These are phyloP conservation scores for Platycheirus albimanus DNA, from an alignment of 2,888 invertebrate species.

Conservation along the genomic window DNA sequence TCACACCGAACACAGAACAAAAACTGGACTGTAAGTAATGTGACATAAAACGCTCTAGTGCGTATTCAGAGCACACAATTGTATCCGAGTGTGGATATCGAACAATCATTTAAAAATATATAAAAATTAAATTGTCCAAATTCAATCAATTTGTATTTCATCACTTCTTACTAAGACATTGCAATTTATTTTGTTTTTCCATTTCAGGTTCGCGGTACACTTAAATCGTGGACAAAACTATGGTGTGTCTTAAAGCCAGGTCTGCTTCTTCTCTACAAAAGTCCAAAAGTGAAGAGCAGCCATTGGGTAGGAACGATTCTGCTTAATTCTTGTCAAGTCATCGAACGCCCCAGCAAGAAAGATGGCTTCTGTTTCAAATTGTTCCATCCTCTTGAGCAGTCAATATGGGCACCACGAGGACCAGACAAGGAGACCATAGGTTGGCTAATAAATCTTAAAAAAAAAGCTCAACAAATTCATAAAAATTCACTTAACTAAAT, in stretches of 20 bases:
- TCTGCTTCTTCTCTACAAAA: conserved; percentile 93
- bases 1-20: too few relatives aligned
- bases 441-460: conserved; percentile 78
- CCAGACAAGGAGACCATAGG: conserved; percentile 97
- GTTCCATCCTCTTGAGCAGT: conserved; percentile 96
- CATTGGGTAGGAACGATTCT: conserved; percentile 98
- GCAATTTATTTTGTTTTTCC: too few relatives aligned
- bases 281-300: conserved; percentile 96
- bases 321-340: conserved; percentile 95
- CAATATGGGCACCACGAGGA: conserved; percentile 97
- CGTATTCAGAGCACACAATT: too few relatives aligned
- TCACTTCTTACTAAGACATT: too few relatives aligned
- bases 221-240: conserved; percentile 97
- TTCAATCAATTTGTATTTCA: too few relatives aligned
- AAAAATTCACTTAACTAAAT: too few relatives aligned
- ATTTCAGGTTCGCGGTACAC: conserved; percentile 90
- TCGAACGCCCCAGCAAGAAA: conserved; percentile 97
- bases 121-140: too few relatives aligned
- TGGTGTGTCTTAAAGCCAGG: conserved; percentile 98
- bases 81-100: too few relatives aligned
- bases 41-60: too few relatives aligned
- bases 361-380: conserved; percentile 99
- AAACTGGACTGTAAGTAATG: too few relatives aligned
- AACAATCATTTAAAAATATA: too few relatives aligned
- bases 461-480: background rate